Base-by-base conservation (phyloP, 2,888 invertebrate genomes). In the Xestia ashworthii region DNA sequence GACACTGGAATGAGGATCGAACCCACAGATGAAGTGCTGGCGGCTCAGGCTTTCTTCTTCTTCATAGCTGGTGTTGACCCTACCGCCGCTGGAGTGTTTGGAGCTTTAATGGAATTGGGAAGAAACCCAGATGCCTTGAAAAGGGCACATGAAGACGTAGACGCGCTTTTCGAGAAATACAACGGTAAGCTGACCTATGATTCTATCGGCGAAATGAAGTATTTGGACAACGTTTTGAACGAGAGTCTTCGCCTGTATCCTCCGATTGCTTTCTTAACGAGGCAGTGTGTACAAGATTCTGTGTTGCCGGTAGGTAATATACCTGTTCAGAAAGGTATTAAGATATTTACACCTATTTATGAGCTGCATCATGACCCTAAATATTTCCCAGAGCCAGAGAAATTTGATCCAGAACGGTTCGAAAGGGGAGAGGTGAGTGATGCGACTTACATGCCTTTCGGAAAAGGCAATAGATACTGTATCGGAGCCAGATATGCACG, bases 341-440 rank as follows among this genome's bases (percentile, higher is more conserved):
- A 87, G 19, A 87, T 96, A 19, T 86, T 90, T 25, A 89, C 91
- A 1, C 94, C 96, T 0, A 82, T 95, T 55, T 93, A 86, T 68
- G 93, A 93, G n/a, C 78, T 94, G 19, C 97, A 97, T 80, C 92
- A 93, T 68, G 96, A 97, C 80, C 92, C 95, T 0, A 90, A 94
- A 55, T 93, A 94, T 82, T 96, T 93, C 81, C 92, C 94, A 0
- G 90, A 97, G 22, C 97, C 97, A 0, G 92, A 95, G 71, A 91
- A 90, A 3, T 96, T 96, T 85, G 91, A 95, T 78, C 96, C 96
- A 1, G 95, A 95, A 3, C 90, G 96, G 74, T 95, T 95, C 84
- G 82, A 89, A 14, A 86, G 89, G 0, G 92, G 92, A 4, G 86
- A 88, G 48, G 80, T 91, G 0, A 89, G 82, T 60, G 93, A 93